Conservation (phyloP, 2,888 invertebrate species). For the Phyllotreta cruciferae region DNA sequence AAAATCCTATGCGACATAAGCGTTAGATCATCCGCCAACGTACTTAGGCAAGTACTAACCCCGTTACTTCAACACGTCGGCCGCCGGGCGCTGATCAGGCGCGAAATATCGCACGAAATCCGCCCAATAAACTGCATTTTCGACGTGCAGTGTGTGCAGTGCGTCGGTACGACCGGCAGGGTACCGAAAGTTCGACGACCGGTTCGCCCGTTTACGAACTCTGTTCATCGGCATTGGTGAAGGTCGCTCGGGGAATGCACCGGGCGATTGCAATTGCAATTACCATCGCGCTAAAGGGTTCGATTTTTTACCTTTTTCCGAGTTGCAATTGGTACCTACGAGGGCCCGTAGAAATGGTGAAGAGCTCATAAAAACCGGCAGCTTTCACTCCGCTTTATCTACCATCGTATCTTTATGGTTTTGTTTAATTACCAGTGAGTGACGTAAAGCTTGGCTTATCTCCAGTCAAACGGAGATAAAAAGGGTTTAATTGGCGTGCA, state of each 20-base stretch:
- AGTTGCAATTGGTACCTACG: slow-evolving; percentile 16
- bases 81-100: no score
- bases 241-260: slow-evolving; percentile 24
- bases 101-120: no score
- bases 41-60: no score
- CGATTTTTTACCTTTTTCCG: slow-evolving; percentile 4
- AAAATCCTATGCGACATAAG: no score
- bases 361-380: slow-evolving; percentile 12
- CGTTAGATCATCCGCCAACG: no score
- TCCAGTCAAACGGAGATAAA: slow-evolving; percentile 18
- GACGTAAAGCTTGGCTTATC: slow-evolving; percentile 24
- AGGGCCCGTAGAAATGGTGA: not conserved
- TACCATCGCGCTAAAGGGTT: not conserved
- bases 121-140: not conserved
- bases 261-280: slow-evolving; percentile 14
- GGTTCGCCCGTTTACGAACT: slow-evolving; percentile 13
- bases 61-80: no score
- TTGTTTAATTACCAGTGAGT: slow-evolving; percentile 28
- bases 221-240: slow-evolving; percentile 26
- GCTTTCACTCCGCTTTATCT: slow-evolving; percentile 19
- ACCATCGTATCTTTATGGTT: slow-evolving; percentile 17
- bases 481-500: slow-evolving; percentile 26
- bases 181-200: slow-evolving; percentile 12
- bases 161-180: slow-evolving; percentile 7
- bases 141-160: slow-evolving; percentile 15